Evolutionary conservation across 2,888 invertebrate species (phyloP).

Genomic region (Drosophila hawaiiensis): DNA sequence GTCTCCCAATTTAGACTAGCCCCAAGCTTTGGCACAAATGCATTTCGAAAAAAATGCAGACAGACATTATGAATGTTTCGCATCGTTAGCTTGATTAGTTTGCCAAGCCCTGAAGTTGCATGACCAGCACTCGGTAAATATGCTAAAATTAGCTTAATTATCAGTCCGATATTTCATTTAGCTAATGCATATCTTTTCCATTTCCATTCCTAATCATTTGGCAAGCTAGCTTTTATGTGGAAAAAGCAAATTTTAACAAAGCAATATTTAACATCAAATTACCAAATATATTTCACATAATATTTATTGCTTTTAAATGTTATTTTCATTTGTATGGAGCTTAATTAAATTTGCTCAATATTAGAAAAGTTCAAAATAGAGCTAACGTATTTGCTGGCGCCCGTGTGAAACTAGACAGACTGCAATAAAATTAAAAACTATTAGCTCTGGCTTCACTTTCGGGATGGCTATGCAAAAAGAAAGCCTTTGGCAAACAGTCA

Average conservation of each 20-base stretch:
- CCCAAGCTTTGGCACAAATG: constrained; percentile 32
- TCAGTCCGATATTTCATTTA: constrained; percentile 38
- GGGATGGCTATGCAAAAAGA: neutral
- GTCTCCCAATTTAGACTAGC: constrained; percentile 27
- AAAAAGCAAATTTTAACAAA: constrained; percentile 15
- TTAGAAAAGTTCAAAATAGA: constrained; percentile 28
- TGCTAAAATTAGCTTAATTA: constrained; percentile 16
- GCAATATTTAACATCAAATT: constrained; percentile 8
- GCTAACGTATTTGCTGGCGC: neutral
- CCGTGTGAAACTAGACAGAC: neutral
- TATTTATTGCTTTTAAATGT: constrained; percentile 35
- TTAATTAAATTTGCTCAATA: constrained; percentile 42
- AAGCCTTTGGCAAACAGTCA: neutral
- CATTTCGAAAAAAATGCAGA: constrained; percentile 68
- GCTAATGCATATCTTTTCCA: constrained; percentile 43
- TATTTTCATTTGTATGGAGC: constrained; percentile 29
- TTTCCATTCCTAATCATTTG: constrained; percentile 13
- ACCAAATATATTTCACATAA: constrained; percentile 19
- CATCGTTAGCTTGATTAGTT: constrained; percentile 12
- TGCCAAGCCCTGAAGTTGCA: constrained; percentile 56
- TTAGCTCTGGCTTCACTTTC: neutral
- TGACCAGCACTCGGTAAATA: constrained; percentile 51
- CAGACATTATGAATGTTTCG: constrained; percentile 24
- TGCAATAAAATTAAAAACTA: neutral
- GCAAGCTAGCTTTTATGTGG: neutral